Evolutionary conservation across 2,797 vertebrate species (phyloP), one percentile per base, ranked within the genome.

Genomic region (Remorina albescens): DNA sequence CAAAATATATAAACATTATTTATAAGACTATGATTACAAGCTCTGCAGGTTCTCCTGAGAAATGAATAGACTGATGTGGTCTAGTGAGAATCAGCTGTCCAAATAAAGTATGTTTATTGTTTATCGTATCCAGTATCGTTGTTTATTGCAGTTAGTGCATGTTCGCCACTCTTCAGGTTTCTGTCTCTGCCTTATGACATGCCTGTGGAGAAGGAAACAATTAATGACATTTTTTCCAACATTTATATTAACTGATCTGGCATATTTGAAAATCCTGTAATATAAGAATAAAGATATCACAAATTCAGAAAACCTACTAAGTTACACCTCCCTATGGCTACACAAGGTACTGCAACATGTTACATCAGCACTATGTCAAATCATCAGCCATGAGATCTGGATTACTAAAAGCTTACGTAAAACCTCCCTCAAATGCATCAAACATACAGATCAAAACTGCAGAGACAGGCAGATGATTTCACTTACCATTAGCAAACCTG

Each of bases 401-500:
- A 62, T 56, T 19, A 76, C 59, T 10, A 26, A 54, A 26, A 8
- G 3, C 9, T 56, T 18, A 42, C 46, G 46, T 12, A 55, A 71
- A 42, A 5, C 0, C 6, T 72, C 21, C 18, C 37, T 28, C 53
- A 13, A 53, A 1, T 10, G 32, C 0, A 56, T 3, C 9, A 25
- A 53, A 19, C 13, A 56, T 9, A 16, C 53, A 26, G 5, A 32
- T 12, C 23, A 26, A 21, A 2, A 44, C 18, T 26, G 47, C 18
- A 53, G 13, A 64, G 0, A 51, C 2, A 61, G 26, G 18, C 3
- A 21, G 11, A 4, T 25, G 4, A 53, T 5, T 60, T 71, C 6
- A 90, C 97, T 87, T 74, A 99, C 98, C 96, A 23, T 96, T 97
- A 57, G 94, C 87, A 58, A 96, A 93, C 86, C 89, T 96, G 95